phyloP scores from a whole-genome alignment of 2,888 invertebrate genomes.

The Epirrita christyi region DNA sequence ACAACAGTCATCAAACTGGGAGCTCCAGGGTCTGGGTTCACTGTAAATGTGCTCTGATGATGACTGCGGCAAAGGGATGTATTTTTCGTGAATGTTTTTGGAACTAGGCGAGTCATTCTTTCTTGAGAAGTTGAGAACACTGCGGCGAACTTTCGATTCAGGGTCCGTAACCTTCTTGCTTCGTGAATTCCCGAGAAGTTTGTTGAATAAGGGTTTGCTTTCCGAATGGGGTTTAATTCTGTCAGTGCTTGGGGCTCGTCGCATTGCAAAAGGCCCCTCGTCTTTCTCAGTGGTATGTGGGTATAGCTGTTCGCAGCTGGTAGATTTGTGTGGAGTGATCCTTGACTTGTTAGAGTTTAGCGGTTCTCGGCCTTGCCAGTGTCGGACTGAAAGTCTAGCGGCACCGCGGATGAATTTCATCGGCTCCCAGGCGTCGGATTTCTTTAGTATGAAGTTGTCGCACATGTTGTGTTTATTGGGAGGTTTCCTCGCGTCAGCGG shows the following conservation, averaged over 20 bases:
- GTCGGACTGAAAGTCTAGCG: constrained; percentile 81
- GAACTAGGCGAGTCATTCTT: constrained; percentile 63
- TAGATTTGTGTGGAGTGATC: constrained; percentile 72
- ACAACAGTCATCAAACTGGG: constrained; percentile 72
- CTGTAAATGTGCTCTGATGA: constrained; percentile 73
- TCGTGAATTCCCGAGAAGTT: constrained; percentile 73
- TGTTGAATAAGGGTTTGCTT: constrained; percentile 75
- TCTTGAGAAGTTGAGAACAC: constrained; percentile 72
- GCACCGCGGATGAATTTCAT: constrained; percentile 79
- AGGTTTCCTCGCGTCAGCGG: constrained; percentile 76
- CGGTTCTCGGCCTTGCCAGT: constrained; percentile 80
- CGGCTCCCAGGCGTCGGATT: constrained; percentile 80
- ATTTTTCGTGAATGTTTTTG: constrained; percentile 78
- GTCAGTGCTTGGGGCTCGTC: constrained; percentile 79
- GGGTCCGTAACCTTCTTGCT: constrained; percentile 71
- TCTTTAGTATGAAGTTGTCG: constrained; percentile 83
- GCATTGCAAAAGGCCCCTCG: constrained; percentile 67
- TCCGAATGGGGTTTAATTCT: constrained; percentile 71
- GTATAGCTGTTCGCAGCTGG: constrained; percentile 80
- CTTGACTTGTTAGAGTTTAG: constrained; percentile 70
- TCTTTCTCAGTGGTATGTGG: constrained; percentile 70
- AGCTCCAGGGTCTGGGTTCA: constrained; percentile 72
- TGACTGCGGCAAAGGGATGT: constrained; percentile 72
- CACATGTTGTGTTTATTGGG: constrained; percentile 71
- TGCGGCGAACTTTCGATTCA: constrained; percentile 68